Percentiles rank a stretch among this genome's conserved stretches.
These are phyloP conservation scores for Microhierax caerulescens DNA, from an alignment of 2,797 vertebrate species.

Conservation along the genomic window DNA sequence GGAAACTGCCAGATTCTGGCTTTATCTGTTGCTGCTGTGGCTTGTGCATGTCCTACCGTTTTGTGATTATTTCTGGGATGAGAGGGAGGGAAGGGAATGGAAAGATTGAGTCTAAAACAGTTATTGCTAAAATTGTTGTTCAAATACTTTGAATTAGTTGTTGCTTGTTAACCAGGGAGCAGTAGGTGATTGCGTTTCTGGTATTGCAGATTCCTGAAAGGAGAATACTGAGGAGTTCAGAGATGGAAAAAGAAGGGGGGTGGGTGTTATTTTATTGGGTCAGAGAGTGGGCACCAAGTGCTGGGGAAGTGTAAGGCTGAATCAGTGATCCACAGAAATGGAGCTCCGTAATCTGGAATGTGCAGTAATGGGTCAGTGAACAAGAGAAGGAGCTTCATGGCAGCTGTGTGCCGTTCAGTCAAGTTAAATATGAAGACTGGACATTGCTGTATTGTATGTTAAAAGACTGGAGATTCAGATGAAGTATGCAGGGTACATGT, in stretches of 20 bases:
- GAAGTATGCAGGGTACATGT: neutral
- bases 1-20: constrained; percentile 47
- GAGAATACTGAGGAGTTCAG: constrained; percentile 26
- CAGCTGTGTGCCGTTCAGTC: constrained; percentile 18
- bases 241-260: neutral
- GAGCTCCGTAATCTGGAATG: constrained; percentile 3
- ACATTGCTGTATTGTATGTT: neutral
- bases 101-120: neutral
- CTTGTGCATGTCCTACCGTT: neutral
- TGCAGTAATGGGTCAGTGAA: constrained; percentile 52
- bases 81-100: neutral
- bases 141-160: constrained; percentile 69
- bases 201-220: constrained; percentile 39
- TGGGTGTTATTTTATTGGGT: constrained; percentile 10
- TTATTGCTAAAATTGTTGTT: constrained; percentile 11
- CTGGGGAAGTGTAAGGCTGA: constrained; percentile 8
- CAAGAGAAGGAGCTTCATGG: constrained; percentile 37
- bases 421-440: constrained; percentile 33
- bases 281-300: constrained; percentile 23
- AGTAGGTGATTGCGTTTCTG: constrained; percentile 21
- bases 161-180: constrained; percentile 30
- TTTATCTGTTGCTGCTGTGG: constrained; percentile 68
- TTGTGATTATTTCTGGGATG: neutral
- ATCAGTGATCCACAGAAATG: constrained; percentile 25
- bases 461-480: neutral